Conservation (phyloP, 2,888 invertebrate species). For the Himalopsyche kuldschensis region DNA sequence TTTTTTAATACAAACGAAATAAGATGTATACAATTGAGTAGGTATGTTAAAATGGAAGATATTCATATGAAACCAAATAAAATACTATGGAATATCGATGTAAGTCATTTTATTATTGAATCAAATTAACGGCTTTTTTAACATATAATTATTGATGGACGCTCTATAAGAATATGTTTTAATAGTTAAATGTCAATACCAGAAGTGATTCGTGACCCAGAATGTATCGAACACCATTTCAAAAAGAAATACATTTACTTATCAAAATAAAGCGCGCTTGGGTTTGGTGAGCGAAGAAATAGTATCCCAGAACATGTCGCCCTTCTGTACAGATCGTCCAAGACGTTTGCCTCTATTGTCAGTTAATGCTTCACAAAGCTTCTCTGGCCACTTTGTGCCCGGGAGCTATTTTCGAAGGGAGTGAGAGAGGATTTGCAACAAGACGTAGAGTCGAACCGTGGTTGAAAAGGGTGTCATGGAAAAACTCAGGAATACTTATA, state of each 20-base stretch:
- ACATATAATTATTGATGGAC: too few relatives aligned
- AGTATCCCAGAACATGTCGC: conserved; percentile 12
- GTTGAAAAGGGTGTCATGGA: conserved; percentile 3
- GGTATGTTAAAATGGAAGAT: too few relatives aligned
- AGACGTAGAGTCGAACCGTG: conserved; percentile 5
- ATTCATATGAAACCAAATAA: too few relatives aligned
- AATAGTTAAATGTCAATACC: too few relatives aligned
- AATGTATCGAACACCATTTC: background rate
- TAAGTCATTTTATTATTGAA: too few relatives aligned
- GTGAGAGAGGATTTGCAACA: conserved; percentile 18
- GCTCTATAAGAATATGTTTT: too few relatives aligned
- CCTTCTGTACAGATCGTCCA: conserved; percentile 22
- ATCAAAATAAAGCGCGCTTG: background rate
- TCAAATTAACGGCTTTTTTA: too few relatives aligned
- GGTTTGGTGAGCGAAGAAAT: background rate
- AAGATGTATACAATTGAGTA: too few relatives aligned
- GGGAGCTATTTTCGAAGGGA: conserved; percentile 26
- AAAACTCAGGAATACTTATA: background rate
- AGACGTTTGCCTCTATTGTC: conserved; percentile 31
- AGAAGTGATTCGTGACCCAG: too few relatives aligned
- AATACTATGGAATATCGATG: too few relatives aligned
- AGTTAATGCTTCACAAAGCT: conserved; percentile 34
- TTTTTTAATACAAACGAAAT: too few relatives aligned
- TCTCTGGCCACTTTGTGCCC: conserved; percentile 36
- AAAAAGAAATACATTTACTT: background rate